Base-by-base conservation (phyloP, 53 echinoderm and acorn worm genomes). In the Patiria pectinifera region DNA sequence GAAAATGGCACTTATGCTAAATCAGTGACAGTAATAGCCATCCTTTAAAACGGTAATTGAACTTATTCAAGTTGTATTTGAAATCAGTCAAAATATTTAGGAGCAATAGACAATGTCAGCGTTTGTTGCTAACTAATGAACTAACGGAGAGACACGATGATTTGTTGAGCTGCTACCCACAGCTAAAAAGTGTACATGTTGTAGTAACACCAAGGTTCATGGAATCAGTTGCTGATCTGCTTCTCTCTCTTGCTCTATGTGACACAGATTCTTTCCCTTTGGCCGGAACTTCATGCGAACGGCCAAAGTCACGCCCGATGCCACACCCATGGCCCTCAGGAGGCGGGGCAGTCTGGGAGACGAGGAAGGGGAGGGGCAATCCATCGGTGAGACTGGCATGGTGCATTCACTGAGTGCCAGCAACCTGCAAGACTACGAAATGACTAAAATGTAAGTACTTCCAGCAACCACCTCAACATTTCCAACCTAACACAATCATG, bases 221-320 rank as follows among this genome's bases (percentile, higher is more conserved):
- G 53, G 8, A 53, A 8, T 53, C 53, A 6, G 8, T 6, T 53
- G 8, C 53, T 53, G 53, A n/a, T 18, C 66, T 66, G 0, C 1
- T 0, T 47, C 66, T 86, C 18, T 69, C 8, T 15, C 35, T 4
- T 69, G 24, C 58, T 19, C 48, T 82, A 6, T 60, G 53, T 87
- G 78, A 16, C 21, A 9, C 62, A 95, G 95, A 62, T 97, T 97
- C 91, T 97, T 97, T 87, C 86, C 97, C 1, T 97, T 97, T 82
- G 96, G 97, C 61, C 88, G 94, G 25, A 94, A 92, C 15, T 96
- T 96, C 86, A 83, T 94, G 91, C 86, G 96, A 15, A 94, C 94
- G 22, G 95, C 97, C n/a, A 97, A 97, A 82, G 97, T 97, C 69
- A 96, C 96, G 25, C 97, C 97, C 0, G 95, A 97, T 84, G 72